phyloP scores from a whole-genome alignment of 2,888 invertebrate genomes.

The Panzeria rudis region DNA sequence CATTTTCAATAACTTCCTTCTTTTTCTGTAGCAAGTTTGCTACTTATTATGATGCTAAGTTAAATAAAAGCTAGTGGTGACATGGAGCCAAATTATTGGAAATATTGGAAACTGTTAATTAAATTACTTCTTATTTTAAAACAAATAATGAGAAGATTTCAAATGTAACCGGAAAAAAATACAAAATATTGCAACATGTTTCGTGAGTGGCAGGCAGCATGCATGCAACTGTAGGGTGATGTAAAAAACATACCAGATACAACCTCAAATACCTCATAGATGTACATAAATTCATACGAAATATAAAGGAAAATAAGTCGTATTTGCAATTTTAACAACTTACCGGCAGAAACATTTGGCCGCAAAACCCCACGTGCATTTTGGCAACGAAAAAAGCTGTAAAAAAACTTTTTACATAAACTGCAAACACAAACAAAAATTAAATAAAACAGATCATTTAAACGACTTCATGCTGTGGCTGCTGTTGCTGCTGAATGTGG shows the following conservation, averaged over 20 bases:
- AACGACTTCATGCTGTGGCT: slow-evolving; percentile 55
- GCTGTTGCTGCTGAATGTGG: slow-evolving; percentile 51
- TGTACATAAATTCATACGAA: not conserved
- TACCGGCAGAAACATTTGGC: slow-evolving; percentile 54
- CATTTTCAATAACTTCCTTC: no score
- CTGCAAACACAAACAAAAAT: slow-evolving; percentile 34
- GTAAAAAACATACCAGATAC: not conserved
- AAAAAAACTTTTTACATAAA: slow-evolving; percentile 29
- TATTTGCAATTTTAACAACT: slow-evolving; percentile 43
- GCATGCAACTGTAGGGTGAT: slow-evolving; percentile 57
- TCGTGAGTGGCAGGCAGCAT: slow-evolving; percentile 20
- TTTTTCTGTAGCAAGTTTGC: no score
- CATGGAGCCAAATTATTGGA: not conserved
- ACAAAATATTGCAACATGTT: slow-evolving; percentile 24
- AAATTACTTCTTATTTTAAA: slow-evolving; percentile 11
- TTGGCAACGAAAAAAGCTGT: slow-evolving; percentile 8
- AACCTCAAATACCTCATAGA: slow-evolving; percentile 33
- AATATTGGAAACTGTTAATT: not conserved
- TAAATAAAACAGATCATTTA: slow-evolving; percentile 65
- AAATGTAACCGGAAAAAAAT: not conserved
- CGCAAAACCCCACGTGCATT: slow-evolving; percentile 66
- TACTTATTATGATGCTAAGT: no score
- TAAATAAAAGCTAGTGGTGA: not conserved
- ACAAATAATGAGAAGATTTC: slow-evolving; percentile 25
- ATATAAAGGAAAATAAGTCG: not conserved